Base-by-base conservation (phyloP, 37 sponge, comb jelly and placozoan genomes). In the Haliclona indistincta region DNA sequence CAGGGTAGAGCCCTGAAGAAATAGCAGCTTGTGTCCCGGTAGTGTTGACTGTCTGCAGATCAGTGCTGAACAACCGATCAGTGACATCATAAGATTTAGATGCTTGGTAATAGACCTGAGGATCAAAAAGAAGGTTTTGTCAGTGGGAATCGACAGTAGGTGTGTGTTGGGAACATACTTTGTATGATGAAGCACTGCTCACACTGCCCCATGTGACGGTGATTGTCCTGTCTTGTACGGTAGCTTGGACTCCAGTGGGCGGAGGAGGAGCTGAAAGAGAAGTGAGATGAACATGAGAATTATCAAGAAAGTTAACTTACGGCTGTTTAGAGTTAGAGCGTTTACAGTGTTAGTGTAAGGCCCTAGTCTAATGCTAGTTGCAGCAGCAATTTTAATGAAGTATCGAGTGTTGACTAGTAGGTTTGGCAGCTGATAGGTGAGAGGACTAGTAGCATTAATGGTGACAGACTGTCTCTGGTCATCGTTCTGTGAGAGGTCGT, bases 351-450 rank as follows among this genome's bases (percentile, higher is more conserved):
- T 20, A 23, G 25, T 58, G 26, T 11, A 11, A 6, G 60, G 60
- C n/a, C 60, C 60, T 23, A n/a, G n/a, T 58, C 60, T 26, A 23
- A 8, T 69, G 15, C 25, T 42, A 8, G 74, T 74, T 6, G 20
- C 37, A 20, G 81, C 62, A 67, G 67, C 30, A 19, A 82, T 66
- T 30, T 30, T 49, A 13, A 82, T 64, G 63, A 44, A 43, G 29
- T 82, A 82, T 38, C 2, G 38, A 41, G 74, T 82, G 60, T 56
- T 63, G 44, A 54, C 65, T 54, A 64, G 43, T 22, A 77, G 68
- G 54, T 38, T 38, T 17, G 4, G 22, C 56, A 77, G 41, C 1
- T 7, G 8, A 39, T 17, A 6, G 2, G 67, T 65, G n/a, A n/a
- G n/a, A 32, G 67, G 8, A 22, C 25, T 20, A 22, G 30, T 7